A percentile compares a stretch with the other conserved stretches of the same genome.
Evolutionary conservation across 2,113 vertebrate genomes (phyloP).

Genomic region (Phalacrocorax aristotelis): DNA sequence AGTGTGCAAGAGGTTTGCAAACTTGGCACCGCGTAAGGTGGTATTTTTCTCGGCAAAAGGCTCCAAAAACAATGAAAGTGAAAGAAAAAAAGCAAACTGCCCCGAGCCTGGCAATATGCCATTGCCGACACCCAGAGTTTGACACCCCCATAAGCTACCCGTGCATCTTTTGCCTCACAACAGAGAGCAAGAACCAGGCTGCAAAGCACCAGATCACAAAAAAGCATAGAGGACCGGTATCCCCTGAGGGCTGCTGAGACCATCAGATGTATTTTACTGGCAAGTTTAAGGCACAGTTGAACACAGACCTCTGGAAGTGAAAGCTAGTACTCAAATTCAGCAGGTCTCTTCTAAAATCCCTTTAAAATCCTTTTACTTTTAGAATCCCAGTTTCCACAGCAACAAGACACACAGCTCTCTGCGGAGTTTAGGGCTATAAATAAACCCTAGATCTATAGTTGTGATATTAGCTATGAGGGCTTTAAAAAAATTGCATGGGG

Average conservation of each 20-base stretch:
- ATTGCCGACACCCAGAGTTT: neutral
- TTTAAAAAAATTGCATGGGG: neutral
- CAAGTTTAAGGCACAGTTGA: neutral
- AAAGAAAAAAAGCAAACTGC: neutral
- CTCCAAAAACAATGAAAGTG: rapidly evolving
- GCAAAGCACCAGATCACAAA: neutral
- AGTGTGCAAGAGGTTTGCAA: neutral
- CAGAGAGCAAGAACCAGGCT: neutral
- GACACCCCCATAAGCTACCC: neutral
- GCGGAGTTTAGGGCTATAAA: slow-evolving; percentile 72
- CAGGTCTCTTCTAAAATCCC: neutral
- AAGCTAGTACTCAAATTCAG: neutral
- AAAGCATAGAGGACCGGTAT: neutral
- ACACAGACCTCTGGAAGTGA: neutral
- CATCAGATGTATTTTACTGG: neutral
- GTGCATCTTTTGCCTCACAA: neutral
- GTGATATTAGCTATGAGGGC: slow-evolving; percentile 40
- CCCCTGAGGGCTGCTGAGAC: neutral
- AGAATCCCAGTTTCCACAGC: slow-evolving; percentile 65
- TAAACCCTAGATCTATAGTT: slow-evolving; percentile 60
- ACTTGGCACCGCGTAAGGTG: neutral
- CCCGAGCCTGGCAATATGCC: neutral
- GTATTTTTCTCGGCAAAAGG: neutral
- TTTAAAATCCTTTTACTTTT: neutral
- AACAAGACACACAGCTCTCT: slow-evolving; percentile 67